Percentiles rank a stretch among this genome's conserved stretches.
Conservation (phyloP, 2,888 invertebrate species). For the Pseudococcus longispinus region DNA sequence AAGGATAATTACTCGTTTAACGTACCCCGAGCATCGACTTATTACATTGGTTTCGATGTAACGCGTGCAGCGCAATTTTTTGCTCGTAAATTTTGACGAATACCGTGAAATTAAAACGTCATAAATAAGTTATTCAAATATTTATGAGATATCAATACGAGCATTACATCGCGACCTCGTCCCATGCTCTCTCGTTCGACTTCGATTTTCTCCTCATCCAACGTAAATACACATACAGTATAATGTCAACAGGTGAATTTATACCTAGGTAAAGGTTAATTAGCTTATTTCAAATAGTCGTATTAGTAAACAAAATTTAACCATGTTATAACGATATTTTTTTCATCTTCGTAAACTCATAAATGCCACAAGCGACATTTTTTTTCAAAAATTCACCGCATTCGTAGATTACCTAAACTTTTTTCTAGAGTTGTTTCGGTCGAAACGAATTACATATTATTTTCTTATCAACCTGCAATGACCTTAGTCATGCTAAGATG, state of each 20-base stretch:
- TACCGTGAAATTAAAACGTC: constrained; percentile 11
- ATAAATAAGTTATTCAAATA: constrained; percentile 16
- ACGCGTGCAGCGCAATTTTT: background rate
- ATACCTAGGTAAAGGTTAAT: background rate
- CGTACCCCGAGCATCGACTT: background rate
- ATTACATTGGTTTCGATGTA: background rate
- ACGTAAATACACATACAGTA: background rate
- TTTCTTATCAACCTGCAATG: background rate
- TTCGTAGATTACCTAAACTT: background rate
- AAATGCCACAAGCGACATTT: background rate
- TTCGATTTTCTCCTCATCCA: background rate
- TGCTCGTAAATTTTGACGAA: constrained; percentile 8
- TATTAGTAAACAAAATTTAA: background rate
- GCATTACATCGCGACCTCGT: background rate
- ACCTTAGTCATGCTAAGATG: background rate
- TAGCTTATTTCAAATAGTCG: background rate
- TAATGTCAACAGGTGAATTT: background rate
- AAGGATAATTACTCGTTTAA: background rate
- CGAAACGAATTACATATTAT: background rate
- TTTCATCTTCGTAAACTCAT: background rate
- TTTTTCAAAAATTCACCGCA: background rate
- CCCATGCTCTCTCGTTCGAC: background rate
- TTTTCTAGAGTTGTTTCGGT: background rate
- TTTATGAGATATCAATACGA: background rate
- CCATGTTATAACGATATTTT: background rate